Percentiles rank a stretch among this genome's conserved stretches.
phyloP scores from a whole-genome alignment of 1,140 invertebrate genomes.

The Listronotus oregonensis region DNA sequence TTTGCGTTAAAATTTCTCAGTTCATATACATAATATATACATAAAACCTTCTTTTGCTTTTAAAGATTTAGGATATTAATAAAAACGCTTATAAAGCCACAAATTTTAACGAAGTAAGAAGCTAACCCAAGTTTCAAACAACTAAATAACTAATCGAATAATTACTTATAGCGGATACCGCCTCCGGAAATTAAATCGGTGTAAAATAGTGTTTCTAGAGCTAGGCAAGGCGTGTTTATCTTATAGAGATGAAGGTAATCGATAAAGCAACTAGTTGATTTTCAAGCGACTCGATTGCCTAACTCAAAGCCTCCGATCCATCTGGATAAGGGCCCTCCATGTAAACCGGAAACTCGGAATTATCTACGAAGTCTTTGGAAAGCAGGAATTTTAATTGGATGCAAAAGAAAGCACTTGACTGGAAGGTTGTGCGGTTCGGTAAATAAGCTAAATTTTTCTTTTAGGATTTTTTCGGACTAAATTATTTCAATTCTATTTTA shows the following conservation, averaged over 20 bases:
- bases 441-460: constrained; percentile 11
- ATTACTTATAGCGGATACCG: background rate
- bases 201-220: constrained; percentile 2
- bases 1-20: no score
- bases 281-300: constrained; percentile 10
- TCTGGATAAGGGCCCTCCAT: constrained; percentile 22
- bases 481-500: background rate
- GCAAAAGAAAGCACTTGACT: constrained; percentile 18
- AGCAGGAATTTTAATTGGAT: constrained; percentile 22
- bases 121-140: no score
- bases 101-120: no score
- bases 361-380: constrained; percentile 10
- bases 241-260: constrained; percentile 15
- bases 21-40: no score
- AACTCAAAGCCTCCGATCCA: constrained; percentile 17
- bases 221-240: constrained; percentile 13
- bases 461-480: background rate
- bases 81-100: no score
- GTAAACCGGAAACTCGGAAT: constrained; percentile 25
- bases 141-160: constrained; percentile 6
- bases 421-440: constrained; percentile 3
- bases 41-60: no score
- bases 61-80: no score
- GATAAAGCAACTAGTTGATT: constrained; percentile 28
- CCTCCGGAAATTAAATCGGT: constrained; percentile 17